Base-by-base conservation (phyloP, 2,888 invertebrate species). In the Brenthis hecate region DNA sequence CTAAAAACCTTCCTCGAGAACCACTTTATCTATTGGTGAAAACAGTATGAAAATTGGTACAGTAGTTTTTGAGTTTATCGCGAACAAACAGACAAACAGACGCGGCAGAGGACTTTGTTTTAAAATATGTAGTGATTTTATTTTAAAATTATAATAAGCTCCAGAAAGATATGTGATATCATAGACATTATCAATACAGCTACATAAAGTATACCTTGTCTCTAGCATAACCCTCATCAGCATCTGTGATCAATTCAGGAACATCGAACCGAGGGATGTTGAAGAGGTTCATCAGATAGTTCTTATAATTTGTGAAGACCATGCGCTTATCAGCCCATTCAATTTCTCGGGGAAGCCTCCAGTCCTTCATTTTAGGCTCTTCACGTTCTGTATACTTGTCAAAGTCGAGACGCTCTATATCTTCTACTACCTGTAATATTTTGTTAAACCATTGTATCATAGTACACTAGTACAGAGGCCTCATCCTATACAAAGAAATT, bases 381-480 rank as follows among this genome's bases (percentile, higher is more conserved):
- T 95, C 94, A 43, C 94, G 91, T 16, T 91, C 85, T 0, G 93
- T 93, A 78, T 93, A 94, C 73, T 88, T 82, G 32, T 95, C 94
- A 79, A 97, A 96, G 86, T 96, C 94, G 54, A 98, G 92, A 50
- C 96, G 93, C 87, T 98, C 98, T 56, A 99, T 96, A 86, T 98
- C 98, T 83, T 98, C 97, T 0, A 97, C 95, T 0, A 92, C 92
- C 92, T 92, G 72, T 3, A 56, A 73, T 6, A 36, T 36, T 36
- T 36, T 36, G 36, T 6, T 6, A 36, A 36, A 36, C 1, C 1
- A 36, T 19, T 19, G 19, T 19, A 1, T 19, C 19, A 19, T 19
- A 19, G 19, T 19, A 19, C 19, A 19, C 19, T 19, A 28, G 28
- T 28, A 28, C 28, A 28, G 28, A 28, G 0, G 28, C 5, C 28